Conservation (phyloP, 2,797 vertebrate species). For the Ciconia nigra region DNA sequence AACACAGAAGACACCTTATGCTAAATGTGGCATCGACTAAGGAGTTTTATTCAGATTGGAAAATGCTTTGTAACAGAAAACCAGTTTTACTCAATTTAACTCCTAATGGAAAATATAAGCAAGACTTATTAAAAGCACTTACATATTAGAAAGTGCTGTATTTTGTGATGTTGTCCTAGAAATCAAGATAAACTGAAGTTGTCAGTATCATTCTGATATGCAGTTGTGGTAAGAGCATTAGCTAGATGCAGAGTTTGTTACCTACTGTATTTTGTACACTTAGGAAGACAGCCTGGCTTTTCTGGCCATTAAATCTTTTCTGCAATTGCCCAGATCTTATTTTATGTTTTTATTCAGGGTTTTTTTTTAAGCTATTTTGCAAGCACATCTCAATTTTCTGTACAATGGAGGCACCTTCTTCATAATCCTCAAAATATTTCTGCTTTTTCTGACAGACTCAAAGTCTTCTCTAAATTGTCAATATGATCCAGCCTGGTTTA, state of each 20-base stretch:
- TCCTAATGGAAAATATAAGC: neutral
- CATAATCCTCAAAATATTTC: neutral
- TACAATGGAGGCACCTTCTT: neutral
- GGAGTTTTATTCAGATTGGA: neutral
- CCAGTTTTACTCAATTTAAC: neutral
- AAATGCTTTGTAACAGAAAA: neutral
- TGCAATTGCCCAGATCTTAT: neutral
- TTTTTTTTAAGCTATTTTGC: neutral
- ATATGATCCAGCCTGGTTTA: neutral
- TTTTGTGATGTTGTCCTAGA: neutral
- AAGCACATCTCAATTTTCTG: neutral
- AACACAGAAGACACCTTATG: neutral
- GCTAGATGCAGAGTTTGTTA: neutral
- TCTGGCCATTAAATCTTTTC: neutral
- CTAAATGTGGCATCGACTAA: neutral
- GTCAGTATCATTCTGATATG: neutral
- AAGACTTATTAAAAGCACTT: neutral
- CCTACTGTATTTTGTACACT: neutral
- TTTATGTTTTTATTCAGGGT: neutral
- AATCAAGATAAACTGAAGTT: neutral
- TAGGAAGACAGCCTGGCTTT: neutral
- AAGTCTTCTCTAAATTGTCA: neutral
- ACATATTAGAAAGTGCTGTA: neutral
- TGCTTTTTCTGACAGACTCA: neutral
- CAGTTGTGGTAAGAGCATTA: neutral